Conservation (phyloP, 2,113 vertebrate genomes). For the Cygnus buccinator region DNA sequence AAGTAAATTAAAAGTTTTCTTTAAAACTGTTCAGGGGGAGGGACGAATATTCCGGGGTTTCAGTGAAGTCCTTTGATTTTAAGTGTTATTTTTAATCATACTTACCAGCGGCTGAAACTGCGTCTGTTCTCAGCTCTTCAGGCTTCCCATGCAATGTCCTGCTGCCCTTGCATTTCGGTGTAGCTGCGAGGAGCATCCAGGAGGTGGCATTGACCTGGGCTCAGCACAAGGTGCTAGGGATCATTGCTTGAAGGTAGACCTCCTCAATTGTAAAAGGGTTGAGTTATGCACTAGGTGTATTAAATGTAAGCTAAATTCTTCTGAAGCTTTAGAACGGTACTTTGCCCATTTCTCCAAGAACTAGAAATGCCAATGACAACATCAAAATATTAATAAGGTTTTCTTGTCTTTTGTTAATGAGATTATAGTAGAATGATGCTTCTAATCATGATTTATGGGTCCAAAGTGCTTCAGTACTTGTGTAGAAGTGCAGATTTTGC, state of each 20-base stretch:
- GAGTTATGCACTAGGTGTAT: background rate
- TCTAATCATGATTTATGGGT: background rate
- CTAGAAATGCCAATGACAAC: background rate
- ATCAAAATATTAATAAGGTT: background rate
- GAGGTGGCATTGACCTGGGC: background rate
- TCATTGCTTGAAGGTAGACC: background rate
- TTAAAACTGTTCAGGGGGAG: background rate
- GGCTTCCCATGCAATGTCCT: fast-evolving
- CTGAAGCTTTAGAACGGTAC: background rate
- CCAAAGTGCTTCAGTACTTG: background rate
- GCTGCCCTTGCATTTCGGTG: background rate
- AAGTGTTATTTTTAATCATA: background rate
- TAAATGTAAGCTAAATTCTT: background rate
- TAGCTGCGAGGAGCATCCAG: background rate
- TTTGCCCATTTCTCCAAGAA: background rate
- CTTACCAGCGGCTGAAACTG: background rate
- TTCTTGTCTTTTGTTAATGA: background rate
- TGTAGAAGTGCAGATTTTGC: background rate
- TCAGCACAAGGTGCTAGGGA: background rate
- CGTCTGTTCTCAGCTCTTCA: background rate
- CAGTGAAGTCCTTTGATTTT: background rate
- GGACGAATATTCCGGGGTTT: background rate
- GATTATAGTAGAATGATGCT: background rate
- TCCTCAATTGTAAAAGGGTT: background rate
- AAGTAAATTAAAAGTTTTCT: background rate